These are phyloP conservation scores for Charaxes varanes DNA, from an alignment of 1,140 invertebrate species.

Conservation along the genomic window DNA sequence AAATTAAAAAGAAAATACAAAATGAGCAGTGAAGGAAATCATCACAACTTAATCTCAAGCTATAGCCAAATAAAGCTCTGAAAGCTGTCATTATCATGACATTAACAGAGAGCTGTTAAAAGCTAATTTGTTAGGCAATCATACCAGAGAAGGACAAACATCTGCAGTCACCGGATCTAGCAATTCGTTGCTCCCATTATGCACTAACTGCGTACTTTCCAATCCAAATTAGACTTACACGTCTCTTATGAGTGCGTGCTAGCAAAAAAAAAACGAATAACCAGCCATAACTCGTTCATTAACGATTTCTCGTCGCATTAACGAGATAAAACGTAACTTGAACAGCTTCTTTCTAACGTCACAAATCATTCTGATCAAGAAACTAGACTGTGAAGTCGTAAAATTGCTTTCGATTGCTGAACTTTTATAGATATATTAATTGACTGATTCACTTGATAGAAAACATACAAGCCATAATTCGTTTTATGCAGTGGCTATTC, in stretches of 20 bases:
- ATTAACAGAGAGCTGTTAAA: no score
- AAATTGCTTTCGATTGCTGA: conserved; percentile 11
- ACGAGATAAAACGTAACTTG: conserved; percentile 18
- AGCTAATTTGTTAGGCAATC: no score
- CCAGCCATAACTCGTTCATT: conserved; percentile 22
- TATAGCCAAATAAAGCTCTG: no score
- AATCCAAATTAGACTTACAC: conserved; percentile 32
- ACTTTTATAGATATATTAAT: no score
- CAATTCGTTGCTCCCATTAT: conserved; percentile 25
- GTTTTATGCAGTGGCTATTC: no score
- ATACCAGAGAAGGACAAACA: no score
- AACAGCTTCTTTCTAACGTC: conserved; percentile 20
- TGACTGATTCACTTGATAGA: no score
- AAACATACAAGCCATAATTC: no score
- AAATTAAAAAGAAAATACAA: no score
- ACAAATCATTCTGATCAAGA: conserved; percentile 18
- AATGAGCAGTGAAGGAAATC: no score
- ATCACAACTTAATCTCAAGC: no score
- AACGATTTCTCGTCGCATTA: conserved; percentile 27
- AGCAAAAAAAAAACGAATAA: conserved; percentile 20
- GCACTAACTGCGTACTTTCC: conserved; percentile 30
- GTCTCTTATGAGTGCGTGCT: conserved; percentile 15
- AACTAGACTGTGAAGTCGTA: conserved; percentile 10
- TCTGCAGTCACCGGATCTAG: conserved; percentile 13
- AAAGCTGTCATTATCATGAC: no score